phyloP scores from a whole-genome alignment of 2,797 vertebrate genomes.

The Sphenopsis melanotis region DNA sequence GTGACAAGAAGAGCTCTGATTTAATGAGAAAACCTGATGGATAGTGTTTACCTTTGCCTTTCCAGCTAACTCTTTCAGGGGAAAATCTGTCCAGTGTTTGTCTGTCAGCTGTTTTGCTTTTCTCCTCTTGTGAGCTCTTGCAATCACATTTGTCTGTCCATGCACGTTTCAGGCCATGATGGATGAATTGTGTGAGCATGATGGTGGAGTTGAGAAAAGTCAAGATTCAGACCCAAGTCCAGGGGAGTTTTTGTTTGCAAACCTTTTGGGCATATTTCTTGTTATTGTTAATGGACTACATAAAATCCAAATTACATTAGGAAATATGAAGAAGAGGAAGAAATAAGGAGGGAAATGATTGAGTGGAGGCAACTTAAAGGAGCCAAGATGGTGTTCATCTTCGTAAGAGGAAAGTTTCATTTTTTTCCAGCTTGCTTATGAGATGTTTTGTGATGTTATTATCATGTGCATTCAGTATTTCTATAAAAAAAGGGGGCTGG shows the following conservation, averaged over 20 bases:
- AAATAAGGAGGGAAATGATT: not conserved
- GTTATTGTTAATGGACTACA: not conserved
- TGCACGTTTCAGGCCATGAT: not conserved
- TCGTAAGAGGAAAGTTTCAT: not conserved
- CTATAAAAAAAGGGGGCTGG: not conserved
- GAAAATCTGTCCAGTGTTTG: not conserved
- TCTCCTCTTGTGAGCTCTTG: not conserved
- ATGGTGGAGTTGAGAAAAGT: not conserved
- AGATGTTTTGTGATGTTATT: not conserved
- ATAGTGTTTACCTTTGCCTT: not conserved
- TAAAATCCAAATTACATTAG: not conserved
- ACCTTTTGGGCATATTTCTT: not conserved
- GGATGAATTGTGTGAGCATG: not conserved
- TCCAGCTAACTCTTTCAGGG: not conserved
- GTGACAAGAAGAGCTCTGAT: not conserved
- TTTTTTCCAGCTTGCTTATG: not conserved
- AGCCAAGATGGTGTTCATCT: not conserved
- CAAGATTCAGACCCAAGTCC: not conserved
- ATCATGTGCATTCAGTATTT: not conserved
- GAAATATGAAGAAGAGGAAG: not conserved
- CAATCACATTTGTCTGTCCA: not conserved
- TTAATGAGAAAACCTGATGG: not conserved
- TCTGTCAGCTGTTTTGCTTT: not conserved
- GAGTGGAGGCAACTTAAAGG: not conserved
- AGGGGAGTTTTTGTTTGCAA: not conserved